Evolutionary conservation across 2,113 vertebrate genomes (phyloP), one percentile per base, ranked within the genome.

Genomic region (Gasterosteus aculeatus): DNA sequence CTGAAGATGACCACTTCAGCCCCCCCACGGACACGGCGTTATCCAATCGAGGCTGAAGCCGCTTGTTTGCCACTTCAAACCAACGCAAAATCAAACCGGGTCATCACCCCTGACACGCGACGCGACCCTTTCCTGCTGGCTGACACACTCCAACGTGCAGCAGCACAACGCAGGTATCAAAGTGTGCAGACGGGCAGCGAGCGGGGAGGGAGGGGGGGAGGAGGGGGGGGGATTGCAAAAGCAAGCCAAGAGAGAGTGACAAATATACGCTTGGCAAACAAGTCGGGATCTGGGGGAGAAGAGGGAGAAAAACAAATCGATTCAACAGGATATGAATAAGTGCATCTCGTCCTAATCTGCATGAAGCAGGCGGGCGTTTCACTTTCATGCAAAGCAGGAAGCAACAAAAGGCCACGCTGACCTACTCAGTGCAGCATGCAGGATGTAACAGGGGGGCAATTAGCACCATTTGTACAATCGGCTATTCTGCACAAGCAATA

Each of bases 1-100:
- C 75, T 70, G 70, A 73, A 77, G 87, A 92, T 90, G 87, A 90
- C 87, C 89, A 92, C 83, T 85, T 81, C 80, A 78, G 57, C 81
- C 58, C 11, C 82, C 82, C 76, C 84, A 69, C 84, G 76, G 42
- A 72, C 69, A 14, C 5, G 47, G 72, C 26, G 70, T 82, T 77
- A 83, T 69, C 72, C 60, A 77, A 35, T 46, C 46, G 4, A 39
- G 39, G 53, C 31, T 58, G 3, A 12, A 38, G 68, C 49, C 47
- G 67, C 64, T 33, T 33, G 35, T 65, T 78, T 42, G 46, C 67
- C 31, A 69, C 29, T 10, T 47, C 18, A 26, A 68, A n/a, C 22
- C 31, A 58, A 49, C 3, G 11, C 63, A 69, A 57, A 84, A 54
- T 49, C 53, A 19, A 53, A 16, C 11, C 4, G 61, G 38, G 22